phyloP scores from a whole-genome alignment of 2,797 vertebrate genomes.

The Perodicticus potto region DNA sequence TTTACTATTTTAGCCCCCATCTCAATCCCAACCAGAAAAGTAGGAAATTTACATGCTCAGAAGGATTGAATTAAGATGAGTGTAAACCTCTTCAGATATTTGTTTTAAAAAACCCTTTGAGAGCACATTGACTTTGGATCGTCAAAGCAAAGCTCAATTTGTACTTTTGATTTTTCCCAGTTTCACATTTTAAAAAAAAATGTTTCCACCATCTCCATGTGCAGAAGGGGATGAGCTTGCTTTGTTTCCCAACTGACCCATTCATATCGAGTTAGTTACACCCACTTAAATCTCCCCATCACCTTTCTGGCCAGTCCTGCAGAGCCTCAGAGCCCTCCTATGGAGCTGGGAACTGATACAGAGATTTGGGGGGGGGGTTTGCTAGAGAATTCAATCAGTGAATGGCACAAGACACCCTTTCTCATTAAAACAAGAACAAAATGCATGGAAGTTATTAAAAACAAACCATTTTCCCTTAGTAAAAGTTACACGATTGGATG shows the following conservation, averaged over 20 bases:
- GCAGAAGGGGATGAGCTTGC: slow-evolving; percentile 54
- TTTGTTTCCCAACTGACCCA: slow-evolving; percentile 72
- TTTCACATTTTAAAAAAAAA: slow-evolving; percentile 35
- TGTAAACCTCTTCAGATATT: slow-evolving; percentile 59
- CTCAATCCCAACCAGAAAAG: slow-evolving; percentile 56
- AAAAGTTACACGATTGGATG: slow-evolving; percentile 69
- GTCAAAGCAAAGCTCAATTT: slow-evolving; percentile 61
- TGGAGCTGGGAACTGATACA: slow-evolving; percentile 29
- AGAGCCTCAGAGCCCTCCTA: slow-evolving; percentile 38
- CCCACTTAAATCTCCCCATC: neutral
- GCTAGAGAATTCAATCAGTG: neutral
- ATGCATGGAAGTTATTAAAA: slow-evolving; percentile 72
- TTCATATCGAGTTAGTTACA: slow-evolving; percentile 78
- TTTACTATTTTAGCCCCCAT: neutral
- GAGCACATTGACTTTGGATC: slow-evolving; percentile 54
- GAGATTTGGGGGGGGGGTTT: neutral
- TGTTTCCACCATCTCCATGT: slow-evolving; percentile 67
- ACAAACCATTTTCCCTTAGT: slow-evolving; percentile 74
- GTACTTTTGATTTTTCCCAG: slow-evolving; percentile 76
- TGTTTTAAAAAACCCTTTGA: slow-evolving; percentile 64
- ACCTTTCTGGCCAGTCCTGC: neutral
- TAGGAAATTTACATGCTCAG: slow-evolving; percentile 32
- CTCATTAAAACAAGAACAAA: slow-evolving; percentile 64
- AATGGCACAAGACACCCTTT: slow-evolving; percentile 1
- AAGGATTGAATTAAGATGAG: slow-evolving; percentile 40